Conservation (phyloP, 2,113 vertebrate genomes). For the Turnix velox region DNA sequence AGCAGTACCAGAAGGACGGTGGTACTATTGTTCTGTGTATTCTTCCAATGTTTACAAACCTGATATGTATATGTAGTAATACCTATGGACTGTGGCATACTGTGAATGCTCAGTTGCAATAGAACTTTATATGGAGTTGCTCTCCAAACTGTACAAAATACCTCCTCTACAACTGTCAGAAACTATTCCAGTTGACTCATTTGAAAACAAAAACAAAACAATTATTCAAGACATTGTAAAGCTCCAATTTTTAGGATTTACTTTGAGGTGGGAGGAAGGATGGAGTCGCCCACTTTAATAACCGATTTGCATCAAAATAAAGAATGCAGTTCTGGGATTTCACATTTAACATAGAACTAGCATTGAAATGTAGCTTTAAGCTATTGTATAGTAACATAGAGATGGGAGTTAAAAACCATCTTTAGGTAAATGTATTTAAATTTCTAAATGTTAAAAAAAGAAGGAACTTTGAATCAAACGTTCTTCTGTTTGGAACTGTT, state of each 20-base stretch:
- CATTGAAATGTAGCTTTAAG: conserved; percentile 66
- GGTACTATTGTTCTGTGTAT: conserved; percentile 73
- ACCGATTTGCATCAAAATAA: background rate
- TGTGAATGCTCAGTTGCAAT: conserved; percentile 74
- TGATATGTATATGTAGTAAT: conserved; percentile 75
- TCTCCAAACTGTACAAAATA: conserved; percentile 70
- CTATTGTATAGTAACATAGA: conserved; percentile 73
- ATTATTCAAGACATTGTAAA: conserved; percentile 44
- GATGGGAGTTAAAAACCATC: conserved; percentile 70
- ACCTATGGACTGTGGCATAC: conserved; percentile 68
- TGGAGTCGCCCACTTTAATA: background rate
- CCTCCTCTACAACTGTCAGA: conserved; percentile 47
- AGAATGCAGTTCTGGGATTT: conserved; percentile 56
- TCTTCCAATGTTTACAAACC: conserved; percentile 79
- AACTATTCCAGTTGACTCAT: conserved; percentile 12
- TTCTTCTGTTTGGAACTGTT: conserved; percentile 66
- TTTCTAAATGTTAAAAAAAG: conserved; percentile 77
- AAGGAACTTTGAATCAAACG: conserved; percentile 74
- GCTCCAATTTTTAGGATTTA: conserved; percentile 9
- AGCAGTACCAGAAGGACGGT: conserved; percentile 63
- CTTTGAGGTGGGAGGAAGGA: conserved; percentile 25
- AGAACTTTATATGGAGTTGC: conserved; percentile 57
- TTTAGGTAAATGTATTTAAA: conserved; percentile 77
- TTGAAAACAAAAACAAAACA: conserved; percentile 26
- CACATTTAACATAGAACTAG: conserved; percentile 69